A percentile compares a stretch with the other conserved stretches of the same genome.
phyloP scores from a whole-genome alignment of 2,797 vertebrate genomes.

The Psittacula echo region DNA sequence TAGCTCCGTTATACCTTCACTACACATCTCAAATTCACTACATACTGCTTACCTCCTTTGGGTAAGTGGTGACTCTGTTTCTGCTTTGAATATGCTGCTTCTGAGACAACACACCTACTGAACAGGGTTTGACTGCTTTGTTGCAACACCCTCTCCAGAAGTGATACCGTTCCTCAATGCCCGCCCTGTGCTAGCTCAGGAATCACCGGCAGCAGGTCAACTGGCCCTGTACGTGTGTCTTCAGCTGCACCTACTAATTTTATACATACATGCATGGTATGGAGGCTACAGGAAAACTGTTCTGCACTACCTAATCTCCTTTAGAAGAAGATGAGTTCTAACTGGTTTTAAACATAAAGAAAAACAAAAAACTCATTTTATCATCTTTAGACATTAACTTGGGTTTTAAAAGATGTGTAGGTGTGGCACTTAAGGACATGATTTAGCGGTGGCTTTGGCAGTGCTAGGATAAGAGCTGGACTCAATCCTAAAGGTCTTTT shows the following conservation, averaged over 20 bases:
- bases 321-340: not conserved
- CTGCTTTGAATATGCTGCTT: not conserved
- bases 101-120: not conserved
- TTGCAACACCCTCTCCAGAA: not conserved
- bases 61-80: not conserved
- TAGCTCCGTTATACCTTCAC: not conserved
- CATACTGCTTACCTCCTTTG: not conserved
- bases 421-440: not conserved
- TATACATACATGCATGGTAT: accelerated
- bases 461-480: not conserved
- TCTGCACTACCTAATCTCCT: not conserved
- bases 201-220: not conserved
- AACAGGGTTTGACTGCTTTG: not conserved
- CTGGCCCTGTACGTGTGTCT: accelerated
- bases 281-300: not conserved
- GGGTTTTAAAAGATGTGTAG: not conserved
- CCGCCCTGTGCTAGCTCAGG: not conserved
- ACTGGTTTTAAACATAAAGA: not conserved
- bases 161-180: accelerated
- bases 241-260: not conserved
- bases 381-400: not conserved
- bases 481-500: not conserved
- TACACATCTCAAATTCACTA: not conserved
- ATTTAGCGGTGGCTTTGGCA: not conserved
- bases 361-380: not conserved